Base-by-base conservation (phyloP, 2,888 invertebrate species). In the Dromius quadrimaculatus region DNA sequence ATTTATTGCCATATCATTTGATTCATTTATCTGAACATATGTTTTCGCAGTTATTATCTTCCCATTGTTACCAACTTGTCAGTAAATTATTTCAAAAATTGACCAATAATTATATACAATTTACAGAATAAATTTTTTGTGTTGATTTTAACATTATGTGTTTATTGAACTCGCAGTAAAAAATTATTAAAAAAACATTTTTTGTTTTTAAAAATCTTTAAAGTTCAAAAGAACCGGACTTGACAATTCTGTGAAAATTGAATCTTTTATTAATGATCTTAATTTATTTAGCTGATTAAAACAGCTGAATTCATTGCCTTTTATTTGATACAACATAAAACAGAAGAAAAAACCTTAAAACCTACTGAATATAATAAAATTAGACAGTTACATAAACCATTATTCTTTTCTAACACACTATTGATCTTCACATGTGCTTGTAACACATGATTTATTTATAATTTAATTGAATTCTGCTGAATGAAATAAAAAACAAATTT, bases 21-120 rank as follows among this genome's bases (percentile, higher is more conserved):
- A 23, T 45, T 3, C n/a, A 54, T 54, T 54, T 54, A 28, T 54
- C 50, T 23, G 8, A 28, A 54, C 50, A 54, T 54, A 8, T 50
- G 50, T 54, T 54, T 54, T 54, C 50, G 15, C 23, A 13, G 15
- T 13, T 41, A 54, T 54, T 54, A 17, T 54, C 28, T 28, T 28
- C 15, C 17, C 28, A 54, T 54, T 54, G 50, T 54, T 54, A 9
- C 23, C 20, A 5, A 9, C 13, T 6, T 54, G 15, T 23, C 23
- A 54, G 15, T n/a, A n/a, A n/a, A n/a, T n/a, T n/a, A n/a, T n/a
- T n/a, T n/a, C n/a, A n/a, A n/a, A n/a, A n/a, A n/a, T n/a, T n/a
- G n/a, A n/a, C n/a, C n/a, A n/a, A n/a, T n/a, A n/a, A n/a, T n/a
- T n/a, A n/a, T n/a, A n/a, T n/a, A n/a, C n/a, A n/a, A n/a, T n/a